Conservation (phyloP, 2,888 invertebrate genomes). For the Endotricha flammealis region DNA sequence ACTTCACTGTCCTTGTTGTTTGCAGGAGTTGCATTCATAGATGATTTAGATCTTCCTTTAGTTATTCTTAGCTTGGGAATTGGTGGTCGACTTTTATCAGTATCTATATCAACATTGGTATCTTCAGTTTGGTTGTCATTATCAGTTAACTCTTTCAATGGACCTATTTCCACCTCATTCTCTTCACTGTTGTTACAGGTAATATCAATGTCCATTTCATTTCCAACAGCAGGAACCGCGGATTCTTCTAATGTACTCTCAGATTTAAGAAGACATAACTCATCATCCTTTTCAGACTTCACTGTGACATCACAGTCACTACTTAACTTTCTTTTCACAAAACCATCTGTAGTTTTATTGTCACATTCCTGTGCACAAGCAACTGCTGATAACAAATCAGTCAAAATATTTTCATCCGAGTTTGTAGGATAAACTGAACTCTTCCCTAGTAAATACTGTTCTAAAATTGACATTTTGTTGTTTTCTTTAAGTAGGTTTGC, state of each 20-base stretch:
- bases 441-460: slow-evolving; percentile 82
- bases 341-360: slow-evolving; percentile 68
- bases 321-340: slow-evolving; percentile 64
- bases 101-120: slow-evolving; percentile 29
- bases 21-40: slow-evolving; percentile 44
- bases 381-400: slow-evolving; percentile 80
- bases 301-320: slow-evolving; percentile 45
- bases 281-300: slow-evolving; percentile 51
- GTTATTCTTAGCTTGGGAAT: slow-evolving; percentile 74
- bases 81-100: slow-evolving; percentile 52
- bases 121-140: slow-evolving; percentile 48
- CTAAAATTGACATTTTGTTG: slow-evolving; percentile 82
- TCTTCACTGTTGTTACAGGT: slow-evolving; percentile 61
- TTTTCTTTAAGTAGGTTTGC: slow-evolving; percentile 58
- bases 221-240: slow-evolving; percentile 70
- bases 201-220: slow-evolving; percentile 73
- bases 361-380: slow-evolving; percentile 80
- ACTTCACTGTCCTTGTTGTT: slow-evolving; percentile 61
- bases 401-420: slow-evolving; percentile 77
- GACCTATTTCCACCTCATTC: slow-evolving; percentile 69
- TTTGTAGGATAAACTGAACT: slow-evolving; percentile 43
- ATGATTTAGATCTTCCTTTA: slow-evolving; percentile 54
- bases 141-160: slow-evolving; percentile 69
- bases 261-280: slow-evolving; percentile 56
- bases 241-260: slow-evolving; percentile 76